Conservation (phyloP, 2,888 invertebrate genomes). For the Bruchidius siliquastri region DNA sequence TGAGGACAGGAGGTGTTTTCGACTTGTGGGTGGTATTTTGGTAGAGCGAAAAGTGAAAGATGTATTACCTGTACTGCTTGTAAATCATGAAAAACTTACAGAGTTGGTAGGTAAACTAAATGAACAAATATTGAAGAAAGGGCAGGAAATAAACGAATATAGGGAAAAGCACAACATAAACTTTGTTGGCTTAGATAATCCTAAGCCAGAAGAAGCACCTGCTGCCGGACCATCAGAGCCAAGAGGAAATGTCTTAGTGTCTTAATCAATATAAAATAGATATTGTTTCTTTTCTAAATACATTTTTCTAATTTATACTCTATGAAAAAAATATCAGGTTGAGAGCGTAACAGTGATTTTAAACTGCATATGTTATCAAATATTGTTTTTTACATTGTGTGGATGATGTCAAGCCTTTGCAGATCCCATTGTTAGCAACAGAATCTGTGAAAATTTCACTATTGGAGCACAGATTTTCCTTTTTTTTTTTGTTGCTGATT, state of each 20-base stretch:
- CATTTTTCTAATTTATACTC: background rate
- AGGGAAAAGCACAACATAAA: constrained; percentile 86
- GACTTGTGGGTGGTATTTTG: constrained; percentile 89
- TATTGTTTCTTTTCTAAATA: background rate
- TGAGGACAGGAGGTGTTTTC: constrained; percentile 80
- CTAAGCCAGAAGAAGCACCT: constrained; percentile 46
- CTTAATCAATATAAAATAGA: constrained; percentile 27
- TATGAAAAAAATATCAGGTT: too few species aligned
- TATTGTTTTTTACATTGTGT: background rate
- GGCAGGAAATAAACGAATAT: constrained; percentile 85
- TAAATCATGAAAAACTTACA: constrained; percentile 75
- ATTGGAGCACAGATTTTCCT: background rate
- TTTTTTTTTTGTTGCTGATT: background rate
- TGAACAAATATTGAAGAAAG: constrained; percentile 80
- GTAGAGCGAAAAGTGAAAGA: constrained; percentile 90
- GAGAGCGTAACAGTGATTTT: background rate
- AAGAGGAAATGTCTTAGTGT: constrained; percentile 47
- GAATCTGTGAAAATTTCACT: background rate
- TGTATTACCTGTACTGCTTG: constrained; percentile 76
- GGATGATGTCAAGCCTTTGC: background rate
- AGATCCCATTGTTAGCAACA: background rate
- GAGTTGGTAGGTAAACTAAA: constrained; percentile 74
- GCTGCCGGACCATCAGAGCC: constrained; percentile 32
- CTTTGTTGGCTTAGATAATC: constrained; percentile 58
- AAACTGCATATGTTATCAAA: background rate